Percentiles rank a stretch among this genome's conserved stretches.
Evolutionary conservation across 2,888 invertebrate genomes (phyloP).

Genomic region (Laspeyria flexula): DNA sequence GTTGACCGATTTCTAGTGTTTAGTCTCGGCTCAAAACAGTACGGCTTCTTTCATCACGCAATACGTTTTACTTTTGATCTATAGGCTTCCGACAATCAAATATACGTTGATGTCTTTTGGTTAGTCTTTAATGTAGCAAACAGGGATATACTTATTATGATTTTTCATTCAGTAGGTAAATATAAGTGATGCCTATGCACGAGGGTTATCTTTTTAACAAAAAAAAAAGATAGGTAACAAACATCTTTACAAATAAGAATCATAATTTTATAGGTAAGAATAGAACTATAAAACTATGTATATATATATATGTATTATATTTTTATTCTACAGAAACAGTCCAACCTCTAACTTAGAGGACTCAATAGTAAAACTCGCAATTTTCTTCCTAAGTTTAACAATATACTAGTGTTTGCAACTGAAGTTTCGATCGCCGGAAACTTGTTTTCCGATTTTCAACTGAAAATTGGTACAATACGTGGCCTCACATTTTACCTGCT

Average conservation of each 20-base stretch:
- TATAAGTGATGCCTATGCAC: too few species aligned
- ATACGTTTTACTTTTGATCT: constrained; percentile 23
- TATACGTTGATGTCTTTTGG: too few species aligned
- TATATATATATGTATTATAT: too few species aligned
- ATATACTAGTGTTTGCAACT: constrained; percentile 25
- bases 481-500: constrained; percentile 10
- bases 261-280: too few species aligned
- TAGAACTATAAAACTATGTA: too few species aligned
- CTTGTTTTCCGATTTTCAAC: constrained; percentile 34
- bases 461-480: constrained; percentile 25
- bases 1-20: constrained; percentile 43
- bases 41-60: constrained; percentile 44
- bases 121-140: too few species aligned
- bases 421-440: constrained; percentile 28
- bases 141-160: too few species aligned
- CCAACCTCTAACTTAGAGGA: constrained; percentile 10
- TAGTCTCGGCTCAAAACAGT: constrained; percentile 21
- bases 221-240: too few species aligned
- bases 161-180: too few species aligned
- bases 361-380: constrained; percentile 19
- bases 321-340: background rate
- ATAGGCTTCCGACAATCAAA: background rate
- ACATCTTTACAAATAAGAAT: too few species aligned
- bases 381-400: constrained; percentile 32
- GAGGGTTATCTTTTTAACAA: too few species aligned